Evolutionary conservation across 2,797 vertebrate genomes (phyloP).

Genomic region (Sebastes cheni): DNA sequence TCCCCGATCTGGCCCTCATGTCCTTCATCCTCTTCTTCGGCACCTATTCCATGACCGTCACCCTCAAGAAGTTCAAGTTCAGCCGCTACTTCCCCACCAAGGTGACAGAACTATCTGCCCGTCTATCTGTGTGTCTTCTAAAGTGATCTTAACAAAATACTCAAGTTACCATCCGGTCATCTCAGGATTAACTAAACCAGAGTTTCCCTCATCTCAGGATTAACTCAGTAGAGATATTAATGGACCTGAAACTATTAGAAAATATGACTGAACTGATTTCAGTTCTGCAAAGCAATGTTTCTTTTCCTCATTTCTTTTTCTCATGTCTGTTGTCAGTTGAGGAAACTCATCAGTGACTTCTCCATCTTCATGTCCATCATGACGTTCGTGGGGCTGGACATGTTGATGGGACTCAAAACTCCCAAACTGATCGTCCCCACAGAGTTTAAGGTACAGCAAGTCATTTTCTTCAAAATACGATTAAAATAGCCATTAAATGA

Average conservation of each 20-base stretch:
- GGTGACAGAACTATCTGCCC: conserved; percentile 74
- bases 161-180: no score
- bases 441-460: conserved; percentile 85
- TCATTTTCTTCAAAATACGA: neutral
- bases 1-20: conserved; percentile 97
- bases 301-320: neutral
- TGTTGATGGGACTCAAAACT: conserved; percentile 87
- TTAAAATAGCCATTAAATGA: neutral
- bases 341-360: conserved; percentile 96
- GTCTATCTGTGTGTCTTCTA: neutral
- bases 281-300: neutral
- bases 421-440: conserved; percentile 89
- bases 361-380: conserved; percentile 95
- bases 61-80: conserved; percentile 97
- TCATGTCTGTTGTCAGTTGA: conserved; percentile 78
- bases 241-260: no score
- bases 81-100: conserved; percentile 97
- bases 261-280: no score
- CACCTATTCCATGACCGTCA: conserved; percentile 95
- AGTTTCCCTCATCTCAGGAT: no score
- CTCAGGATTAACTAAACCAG: no score
- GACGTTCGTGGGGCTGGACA: conserved; percentile 90
- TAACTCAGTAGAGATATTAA: no score
- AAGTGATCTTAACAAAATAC: no score
- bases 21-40: conserved; percentile 99